Percentiles rank a stretch among this genome's conserved stretches.
These are phyloP conservation scores for Aleiodes leptofemur DNA, from an alignment of 2,888 invertebrate species.

Conservation along the genomic window DNA sequence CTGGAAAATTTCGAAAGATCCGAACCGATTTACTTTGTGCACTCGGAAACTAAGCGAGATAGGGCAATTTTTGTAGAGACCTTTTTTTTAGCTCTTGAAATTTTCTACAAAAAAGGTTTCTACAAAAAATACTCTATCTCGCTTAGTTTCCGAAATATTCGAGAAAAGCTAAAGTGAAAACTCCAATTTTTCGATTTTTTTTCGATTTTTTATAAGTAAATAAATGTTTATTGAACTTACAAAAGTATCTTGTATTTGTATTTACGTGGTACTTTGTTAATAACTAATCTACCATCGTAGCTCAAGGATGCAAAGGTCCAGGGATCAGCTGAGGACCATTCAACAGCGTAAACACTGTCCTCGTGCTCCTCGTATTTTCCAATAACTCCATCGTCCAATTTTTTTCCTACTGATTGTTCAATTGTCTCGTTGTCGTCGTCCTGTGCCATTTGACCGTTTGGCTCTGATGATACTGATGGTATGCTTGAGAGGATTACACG, in stretches of 20 bases:
- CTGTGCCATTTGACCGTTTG: slow-evolving; percentile 76
- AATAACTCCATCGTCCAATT: slow-evolving; percentile 89
- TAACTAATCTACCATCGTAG: slow-evolving; percentile 95
- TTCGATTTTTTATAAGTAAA: slow-evolving; percentile 40
- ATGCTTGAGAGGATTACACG: slow-evolving; percentile 92
- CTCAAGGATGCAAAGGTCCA: slow-evolving; percentile 99
- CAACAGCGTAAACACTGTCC: slow-evolving; percentile 97
- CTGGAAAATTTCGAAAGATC: slow-evolving; percentile 19
- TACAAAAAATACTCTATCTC: no score
- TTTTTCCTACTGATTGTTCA: slow-evolving; percentile 69
- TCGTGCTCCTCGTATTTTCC: slow-evolving; percentile 97
- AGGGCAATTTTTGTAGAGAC: no score
- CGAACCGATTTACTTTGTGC: not conserved
- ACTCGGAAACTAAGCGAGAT: no score
- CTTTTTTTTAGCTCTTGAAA: no score
- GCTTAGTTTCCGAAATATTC: no score
- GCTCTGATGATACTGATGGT: slow-evolving; percentile 91
- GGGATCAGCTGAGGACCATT: slow-evolving; percentile 98
- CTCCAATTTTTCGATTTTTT: not conserved
- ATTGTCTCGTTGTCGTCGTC: slow-evolving; percentile 74
- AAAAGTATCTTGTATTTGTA: slow-evolving; percentile 95
- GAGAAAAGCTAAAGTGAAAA: no score
- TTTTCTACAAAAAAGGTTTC: no score
- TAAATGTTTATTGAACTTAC: slow-evolving; percentile 72
- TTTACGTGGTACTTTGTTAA: slow-evolving; percentile 94